Conservation (phyloP, 2,888 invertebrate species). For the Agrochola circellaris region DNA sequence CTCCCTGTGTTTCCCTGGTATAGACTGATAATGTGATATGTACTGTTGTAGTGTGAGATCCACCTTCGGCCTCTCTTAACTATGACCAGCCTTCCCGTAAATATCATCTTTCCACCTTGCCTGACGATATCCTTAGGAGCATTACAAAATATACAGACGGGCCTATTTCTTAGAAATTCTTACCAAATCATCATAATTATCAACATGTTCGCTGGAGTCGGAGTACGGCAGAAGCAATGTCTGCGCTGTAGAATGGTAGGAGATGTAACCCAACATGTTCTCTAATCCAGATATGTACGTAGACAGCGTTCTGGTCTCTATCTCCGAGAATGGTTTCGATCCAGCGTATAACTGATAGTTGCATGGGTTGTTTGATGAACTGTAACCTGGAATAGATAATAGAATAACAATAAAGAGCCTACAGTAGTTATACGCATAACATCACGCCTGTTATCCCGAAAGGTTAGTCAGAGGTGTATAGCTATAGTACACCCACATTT, state of each 20-base stretch:
- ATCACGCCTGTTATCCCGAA: neutral
- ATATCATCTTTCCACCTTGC: neutral
- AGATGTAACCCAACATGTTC: constrained; percentile 92
- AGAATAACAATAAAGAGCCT: neutral
- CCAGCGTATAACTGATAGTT: constrained; percentile 93
- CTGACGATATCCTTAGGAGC: neutral
- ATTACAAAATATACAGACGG: no score
- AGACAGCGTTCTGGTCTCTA: constrained; percentile 91
- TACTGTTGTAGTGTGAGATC: neutral
- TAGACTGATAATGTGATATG: neutral
- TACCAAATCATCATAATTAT: constrained; percentile 88
- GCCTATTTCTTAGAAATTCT: constrained; percentile 29
- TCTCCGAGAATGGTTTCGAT: constrained; percentile 92
- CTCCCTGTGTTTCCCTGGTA: no score
- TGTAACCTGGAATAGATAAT: constrained; percentile 64
- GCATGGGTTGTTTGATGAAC: constrained; percentile 91
- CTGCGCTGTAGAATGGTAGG: constrained; percentile 94
- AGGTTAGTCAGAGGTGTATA: neutral
- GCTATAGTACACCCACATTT: no score
- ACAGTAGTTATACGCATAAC: neutral
- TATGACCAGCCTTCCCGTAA: neutral
- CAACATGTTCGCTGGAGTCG: constrained; percentile 88
- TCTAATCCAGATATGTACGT: constrained; percentile 89
- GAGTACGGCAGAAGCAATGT: constrained; percentile 93
- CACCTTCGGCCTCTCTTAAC: neutral